These are phyloP conservation scores for Bagarius yarrelli DNA, from an alignment of 2,113 vertebrate genomes.

Conservation along the genomic window DNA sequence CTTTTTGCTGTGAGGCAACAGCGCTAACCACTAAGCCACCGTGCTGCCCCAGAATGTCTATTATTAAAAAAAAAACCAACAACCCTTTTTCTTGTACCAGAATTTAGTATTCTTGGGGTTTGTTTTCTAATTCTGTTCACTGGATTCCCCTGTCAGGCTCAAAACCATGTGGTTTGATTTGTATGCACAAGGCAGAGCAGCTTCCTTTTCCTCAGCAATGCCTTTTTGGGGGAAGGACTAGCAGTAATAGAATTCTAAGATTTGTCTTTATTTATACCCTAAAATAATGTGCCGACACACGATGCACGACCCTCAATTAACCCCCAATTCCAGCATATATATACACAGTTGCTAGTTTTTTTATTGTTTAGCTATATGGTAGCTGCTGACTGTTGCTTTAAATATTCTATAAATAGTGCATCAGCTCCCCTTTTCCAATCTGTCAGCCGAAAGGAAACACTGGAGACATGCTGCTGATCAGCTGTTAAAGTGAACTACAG, in stretches of 20 bases:
- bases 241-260: not conserved
- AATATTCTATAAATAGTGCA: not conserved
- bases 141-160: conserved; percentile 16
- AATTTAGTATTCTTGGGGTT: not conserved
- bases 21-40: too few relatives aligned
- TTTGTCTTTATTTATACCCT: not conserved
- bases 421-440: not conserved
- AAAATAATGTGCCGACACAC: not conserved
- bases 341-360: not conserved
- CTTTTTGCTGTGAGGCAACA: too few relatives aligned
- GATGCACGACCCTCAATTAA: not conserved
- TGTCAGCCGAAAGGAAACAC: not conserved
- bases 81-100: not conserved
- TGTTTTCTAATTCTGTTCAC: not conserved
- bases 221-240: not conserved
- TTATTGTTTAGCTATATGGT: not conserved
- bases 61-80: too few relatives aligned
- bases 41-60: too few relatives aligned
- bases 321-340: not conserved
- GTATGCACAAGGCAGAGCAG: conserved; percentile 2
- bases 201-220: not conserved
- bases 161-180: not conserved
- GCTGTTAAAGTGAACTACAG: not conserved
- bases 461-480: not conserved
- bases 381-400: not conserved